Conservation (phyloP, 2,888 invertebrate species). For the Peribatodes rhomboidaria region DNA sequence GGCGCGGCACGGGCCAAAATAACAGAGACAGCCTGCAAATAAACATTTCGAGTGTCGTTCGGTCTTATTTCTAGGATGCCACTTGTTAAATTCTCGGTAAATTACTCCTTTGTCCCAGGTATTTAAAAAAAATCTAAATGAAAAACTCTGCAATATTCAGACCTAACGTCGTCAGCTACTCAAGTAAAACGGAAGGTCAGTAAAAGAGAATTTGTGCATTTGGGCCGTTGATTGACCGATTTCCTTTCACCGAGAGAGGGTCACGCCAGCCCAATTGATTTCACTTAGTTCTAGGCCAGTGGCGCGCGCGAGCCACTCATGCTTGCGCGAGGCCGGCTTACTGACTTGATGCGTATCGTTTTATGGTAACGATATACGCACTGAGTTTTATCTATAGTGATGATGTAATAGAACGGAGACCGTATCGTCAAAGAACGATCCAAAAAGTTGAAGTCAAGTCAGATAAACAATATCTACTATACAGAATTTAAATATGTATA, state of each 20-base stretch:
- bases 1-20: not conserved
- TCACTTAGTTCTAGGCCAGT: conserved; percentile 13
- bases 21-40: not conserved
- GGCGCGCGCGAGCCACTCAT: not conserved
- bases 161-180: not conserved
- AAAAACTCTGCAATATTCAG: no score
- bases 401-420: not conserved
- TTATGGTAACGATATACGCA: not conserved
- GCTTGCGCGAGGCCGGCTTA: not conserved
- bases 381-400: not conserved
- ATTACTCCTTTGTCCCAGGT: not conserved
- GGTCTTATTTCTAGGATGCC: not conserved
- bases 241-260: not conserved
- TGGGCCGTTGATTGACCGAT: conserved; percentile 1
- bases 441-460: no score
- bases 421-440: no score
- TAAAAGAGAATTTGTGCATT: conserved; percentile 1
- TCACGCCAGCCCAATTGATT: conserved; percentile 7
- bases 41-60: conserved; percentile 8
- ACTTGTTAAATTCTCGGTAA: not conserved
- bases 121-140: no score
- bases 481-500: no score
- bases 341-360: not conserved
- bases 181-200: not conserved
- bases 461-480: no score